These are phyloP conservation scores for Bicyclus anynana DNA, from an alignment of 1,140 invertebrate genomes.

Conservation along the genomic window DNA sequence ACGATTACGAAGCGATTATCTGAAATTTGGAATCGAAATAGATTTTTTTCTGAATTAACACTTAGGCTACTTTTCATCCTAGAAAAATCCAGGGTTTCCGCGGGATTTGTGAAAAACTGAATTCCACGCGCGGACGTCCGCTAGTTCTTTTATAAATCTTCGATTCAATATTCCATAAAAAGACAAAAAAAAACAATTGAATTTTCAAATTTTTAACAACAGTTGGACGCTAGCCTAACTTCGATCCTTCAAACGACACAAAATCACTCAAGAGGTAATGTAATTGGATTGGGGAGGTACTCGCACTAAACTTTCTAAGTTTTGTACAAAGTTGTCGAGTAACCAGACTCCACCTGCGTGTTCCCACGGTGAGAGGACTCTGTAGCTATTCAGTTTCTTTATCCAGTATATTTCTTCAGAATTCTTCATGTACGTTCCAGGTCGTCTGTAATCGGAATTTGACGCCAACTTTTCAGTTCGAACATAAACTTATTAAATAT, in stretches of 20 bases:
- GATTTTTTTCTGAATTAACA: no score
- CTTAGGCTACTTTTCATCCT: no score
- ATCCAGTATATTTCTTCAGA: slow-evolving; percentile 14
- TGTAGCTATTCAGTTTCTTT: slow-evolving; percentile 13
- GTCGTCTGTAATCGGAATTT: slow-evolving; percentile 23
- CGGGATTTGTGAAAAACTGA: no score
- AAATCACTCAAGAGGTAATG: slow-evolving; percentile 24
- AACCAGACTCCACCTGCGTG: slow-evolving; percentile 35
- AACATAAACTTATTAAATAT: no score
- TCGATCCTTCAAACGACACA: slow-evolving; percentile 3
- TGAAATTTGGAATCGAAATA: no score
- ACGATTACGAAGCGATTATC: no score
- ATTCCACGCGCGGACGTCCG: no score
- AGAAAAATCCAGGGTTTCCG: no score
- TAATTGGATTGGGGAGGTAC: slow-evolving; percentile 37
- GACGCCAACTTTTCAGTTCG: slow-evolving; percentile 1
- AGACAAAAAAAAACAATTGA: no score
- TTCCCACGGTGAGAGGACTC: slow-evolving; percentile 34
- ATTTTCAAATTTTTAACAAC: neutral
- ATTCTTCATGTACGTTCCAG: no score
- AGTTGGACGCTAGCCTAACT: neutral
- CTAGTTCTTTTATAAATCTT: no score
- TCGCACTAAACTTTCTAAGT: slow-evolving; percentile 30
- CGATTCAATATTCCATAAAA: no score
- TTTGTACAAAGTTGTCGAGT: slow-evolving; percentile 33